Conservation (phyloP, 1,140 invertebrate species). For the Heterodera schachtii region DNA sequence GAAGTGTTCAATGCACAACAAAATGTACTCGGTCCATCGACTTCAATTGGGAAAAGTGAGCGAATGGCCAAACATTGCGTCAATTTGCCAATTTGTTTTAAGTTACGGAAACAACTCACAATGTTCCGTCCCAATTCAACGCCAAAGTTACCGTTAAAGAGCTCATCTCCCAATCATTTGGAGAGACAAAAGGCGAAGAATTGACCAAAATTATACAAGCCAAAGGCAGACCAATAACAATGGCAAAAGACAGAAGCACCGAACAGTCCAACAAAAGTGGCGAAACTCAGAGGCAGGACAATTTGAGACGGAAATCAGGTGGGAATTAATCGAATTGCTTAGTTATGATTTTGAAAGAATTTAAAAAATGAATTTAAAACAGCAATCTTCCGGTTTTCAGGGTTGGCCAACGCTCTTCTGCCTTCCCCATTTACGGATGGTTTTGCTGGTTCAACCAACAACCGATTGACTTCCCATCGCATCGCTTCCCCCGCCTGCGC, state of each 20-base stretch:
- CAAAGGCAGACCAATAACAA: background rate
- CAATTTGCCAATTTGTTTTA: no score
- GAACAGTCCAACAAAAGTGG: background rate
- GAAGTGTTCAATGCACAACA: background rate
- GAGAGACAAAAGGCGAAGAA: background rate
- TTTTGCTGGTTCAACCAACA: conserved; percentile 5
- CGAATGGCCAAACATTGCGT: no score
- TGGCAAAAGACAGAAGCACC: background rate
- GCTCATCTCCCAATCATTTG: background rate
- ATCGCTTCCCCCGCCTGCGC: conserved; percentile 1
- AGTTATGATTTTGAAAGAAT: no score
- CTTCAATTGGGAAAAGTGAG: background rate
- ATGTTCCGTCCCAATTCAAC: background rate
- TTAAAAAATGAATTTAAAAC: no score
- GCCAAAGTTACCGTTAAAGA: background rate
- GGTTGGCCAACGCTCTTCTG: conserved; percentile 24
- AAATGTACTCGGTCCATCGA: background rate
- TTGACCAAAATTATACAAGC: background rate
- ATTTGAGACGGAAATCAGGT: conserved; percentile 30
- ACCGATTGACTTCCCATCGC: background rate
- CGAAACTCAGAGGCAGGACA: background rate
- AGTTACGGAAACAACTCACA: background rate
- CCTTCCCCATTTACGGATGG: conserved; percentile 7
- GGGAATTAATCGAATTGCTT: background rate
- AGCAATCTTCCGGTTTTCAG: background rate